Evolutionary conservation across 2,888 invertebrate genomes (phyloP).

Genomic region (Chloroclystis v-ata): DNA sequence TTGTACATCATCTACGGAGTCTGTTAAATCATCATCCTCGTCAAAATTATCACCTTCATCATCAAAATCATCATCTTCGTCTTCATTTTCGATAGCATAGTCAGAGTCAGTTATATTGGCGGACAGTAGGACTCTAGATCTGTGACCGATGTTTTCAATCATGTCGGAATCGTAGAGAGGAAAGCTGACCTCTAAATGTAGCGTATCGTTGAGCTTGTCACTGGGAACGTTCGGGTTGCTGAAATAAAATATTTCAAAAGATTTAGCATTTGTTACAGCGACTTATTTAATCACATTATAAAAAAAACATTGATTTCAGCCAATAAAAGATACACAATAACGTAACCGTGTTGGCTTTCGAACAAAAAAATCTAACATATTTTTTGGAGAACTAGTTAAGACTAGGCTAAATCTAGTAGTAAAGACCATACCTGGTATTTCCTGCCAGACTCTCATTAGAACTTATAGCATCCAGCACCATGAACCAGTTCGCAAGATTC

Average conservation of each 20-base stretch:
- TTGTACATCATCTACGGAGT: no score
- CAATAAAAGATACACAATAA: no score
- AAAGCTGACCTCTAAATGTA: conserved; percentile 23
- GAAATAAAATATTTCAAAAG: neutral
- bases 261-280: no score
- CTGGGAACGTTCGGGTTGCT: neutral
- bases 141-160: conserved; percentile 50
- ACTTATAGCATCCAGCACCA: conserved; percentile 32
- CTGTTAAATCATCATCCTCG: neutral
- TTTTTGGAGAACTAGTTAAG: no score
- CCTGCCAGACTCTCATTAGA: neutral
- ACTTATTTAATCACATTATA: no score
- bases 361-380: no score
- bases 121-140: conserved; percentile 52
- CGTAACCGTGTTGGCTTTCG: neutral
- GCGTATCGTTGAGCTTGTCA: neutral
- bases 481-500: conserved; percentile 47
- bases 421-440: conserved; percentile 16
- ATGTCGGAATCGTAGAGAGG: conserved; percentile 46
- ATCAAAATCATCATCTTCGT: neutral
- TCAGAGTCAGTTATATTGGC: conserved; percentile 23
- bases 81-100: neutral
- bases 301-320: no score
- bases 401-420: neutral
- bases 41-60: neutral